Conservation (phyloP, 2,797 vertebrate genomes). For the Melanotaenia trifasciata region DNA sequence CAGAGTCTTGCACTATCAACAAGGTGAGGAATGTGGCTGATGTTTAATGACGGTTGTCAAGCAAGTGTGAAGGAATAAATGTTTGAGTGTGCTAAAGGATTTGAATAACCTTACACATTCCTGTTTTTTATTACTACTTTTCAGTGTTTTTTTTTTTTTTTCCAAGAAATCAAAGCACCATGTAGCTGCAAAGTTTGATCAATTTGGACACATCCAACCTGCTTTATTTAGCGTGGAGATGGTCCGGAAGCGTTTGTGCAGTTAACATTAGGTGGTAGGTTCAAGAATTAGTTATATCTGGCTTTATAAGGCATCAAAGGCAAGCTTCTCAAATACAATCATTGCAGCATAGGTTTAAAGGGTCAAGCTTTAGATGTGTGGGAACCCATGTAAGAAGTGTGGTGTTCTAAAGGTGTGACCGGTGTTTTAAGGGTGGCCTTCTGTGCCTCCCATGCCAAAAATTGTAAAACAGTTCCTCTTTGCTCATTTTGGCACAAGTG, state of each 20-base stretch:
- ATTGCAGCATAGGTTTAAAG: slow-evolving; percentile 30
- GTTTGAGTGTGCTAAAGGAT: slow-evolving; percentile 27
- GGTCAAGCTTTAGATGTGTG: slow-evolving; percentile 29
- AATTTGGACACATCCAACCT: slow-evolving; percentile 22
- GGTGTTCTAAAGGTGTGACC: slow-evolving; percentile 44
- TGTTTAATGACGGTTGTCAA: slow-evolving; percentile 60
- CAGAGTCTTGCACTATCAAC: slow-evolving; percentile 59
- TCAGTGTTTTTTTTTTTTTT: not conserved
- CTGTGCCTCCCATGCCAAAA: slow-evolving; percentile 22
- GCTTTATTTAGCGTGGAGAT: slow-evolving; percentile 29
- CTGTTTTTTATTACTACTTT: not conserved
- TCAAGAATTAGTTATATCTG: not conserved
- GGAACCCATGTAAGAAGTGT: slow-evolving; percentile 7
- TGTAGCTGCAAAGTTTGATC: not conserved
- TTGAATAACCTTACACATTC: slow-evolving; percentile 35
- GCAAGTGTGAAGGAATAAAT: slow-evolving; percentile 57
- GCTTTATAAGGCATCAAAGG: slow-evolving; percentile 33
- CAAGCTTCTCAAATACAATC: not conserved
- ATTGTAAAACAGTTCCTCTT: slow-evolving; percentile 29
- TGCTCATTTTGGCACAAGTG: slow-evolving; percentile 28
- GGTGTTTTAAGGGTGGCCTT: slow-evolving; percentile 42
- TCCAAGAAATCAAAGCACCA: not conserved
- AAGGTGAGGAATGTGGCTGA: slow-evolving; percentile 73
- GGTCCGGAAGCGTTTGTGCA: slow-evolving; percentile 5
- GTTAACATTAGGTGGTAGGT: slow-evolving; percentile 25